These are phyloP conservation scores for Heliconius hortense DNA, from an alignment of 2,888 invertebrate genomes.

Conservation along the genomic window DNA sequence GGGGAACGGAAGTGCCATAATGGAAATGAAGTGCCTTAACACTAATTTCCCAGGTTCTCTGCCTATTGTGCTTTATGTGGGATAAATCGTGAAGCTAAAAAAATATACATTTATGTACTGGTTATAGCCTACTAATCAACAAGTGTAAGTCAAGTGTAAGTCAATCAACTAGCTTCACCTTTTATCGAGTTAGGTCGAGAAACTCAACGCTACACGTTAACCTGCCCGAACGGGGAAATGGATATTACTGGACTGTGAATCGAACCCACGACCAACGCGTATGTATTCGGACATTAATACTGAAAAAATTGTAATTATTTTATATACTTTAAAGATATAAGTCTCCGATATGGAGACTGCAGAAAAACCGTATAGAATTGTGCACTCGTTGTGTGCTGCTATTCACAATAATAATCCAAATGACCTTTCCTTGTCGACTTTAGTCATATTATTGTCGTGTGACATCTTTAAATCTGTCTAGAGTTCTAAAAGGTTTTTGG, in stretches of 20 bases:
- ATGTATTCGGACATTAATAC: background rate
- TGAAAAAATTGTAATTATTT: background rate
- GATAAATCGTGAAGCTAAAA: too few species aligned
- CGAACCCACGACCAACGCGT: background rate
- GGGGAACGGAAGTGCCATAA: too few species aligned
- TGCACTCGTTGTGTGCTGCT: background rate
- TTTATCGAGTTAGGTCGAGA: background rate
- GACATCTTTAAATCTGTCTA: conserved; percentile 7
- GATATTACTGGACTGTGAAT: background rate
- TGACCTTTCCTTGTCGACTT: conserved; percentile 8
- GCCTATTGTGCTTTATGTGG: too few species aligned
- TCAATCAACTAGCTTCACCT: background rate
- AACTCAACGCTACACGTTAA: background rate
- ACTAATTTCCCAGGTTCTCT: too few species aligned
- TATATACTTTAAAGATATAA: too few species aligned
- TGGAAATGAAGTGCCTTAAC: too few species aligned
- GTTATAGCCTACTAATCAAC: background rate
- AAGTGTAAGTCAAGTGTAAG: background rate
- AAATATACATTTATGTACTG: background rate
- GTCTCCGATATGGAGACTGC: too few species aligned
- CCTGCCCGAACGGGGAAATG: too few species aligned
- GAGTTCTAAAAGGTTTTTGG: background rate
- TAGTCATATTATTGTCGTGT: conserved; percentile 8
- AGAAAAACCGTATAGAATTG: background rate
- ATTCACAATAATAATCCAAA: conserved; percentile 10